phyloP scores from a whole-genome alignment of 2,888 invertebrate genomes.

The Eristalis intricaria region DNA sequence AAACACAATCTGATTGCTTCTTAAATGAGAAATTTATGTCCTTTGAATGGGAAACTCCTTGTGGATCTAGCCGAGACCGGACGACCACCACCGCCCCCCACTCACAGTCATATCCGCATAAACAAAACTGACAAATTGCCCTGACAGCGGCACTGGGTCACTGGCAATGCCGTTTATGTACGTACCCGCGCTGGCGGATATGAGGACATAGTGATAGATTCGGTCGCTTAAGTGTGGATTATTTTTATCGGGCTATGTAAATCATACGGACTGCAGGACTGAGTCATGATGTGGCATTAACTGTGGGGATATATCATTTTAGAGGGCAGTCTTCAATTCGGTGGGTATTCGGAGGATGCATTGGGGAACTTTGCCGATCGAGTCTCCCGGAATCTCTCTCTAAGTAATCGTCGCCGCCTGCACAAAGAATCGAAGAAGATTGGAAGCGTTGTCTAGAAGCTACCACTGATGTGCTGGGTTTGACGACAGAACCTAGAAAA shows the following conservation, averaged over 20 bases:
- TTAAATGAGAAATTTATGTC: conserved; percentile 75
- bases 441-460: no score
- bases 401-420: no score
- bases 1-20: conserved; percentile 73
- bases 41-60: conserved; percentile 27
- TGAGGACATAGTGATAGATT: conserved; percentile 49
- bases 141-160: conserved; percentile 31
- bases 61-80: conserved; percentile 1
- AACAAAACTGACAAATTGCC: conserved; percentile 59
- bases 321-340: not conserved
- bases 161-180: conserved; percentile 12
- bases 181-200: conserved; percentile 1
- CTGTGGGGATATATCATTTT: not conserved
- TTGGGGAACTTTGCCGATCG: no score
- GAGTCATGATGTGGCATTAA: not conserved
- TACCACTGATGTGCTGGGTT: no score
- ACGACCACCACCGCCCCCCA: not conserved
- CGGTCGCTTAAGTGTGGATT: conserved; percentile 24
- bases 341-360: no score
- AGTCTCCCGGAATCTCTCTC: no score
- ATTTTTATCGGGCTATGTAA: conserved; percentile 24
- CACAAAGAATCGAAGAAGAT: no score
- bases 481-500: no score
- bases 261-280: conserved; percentile 13
- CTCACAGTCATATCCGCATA: conserved; percentile 1